Evolutionary conservation across 1,140 invertebrate genomes (phyloP).

Genomic region (Calephelis virginiensis): DNA sequence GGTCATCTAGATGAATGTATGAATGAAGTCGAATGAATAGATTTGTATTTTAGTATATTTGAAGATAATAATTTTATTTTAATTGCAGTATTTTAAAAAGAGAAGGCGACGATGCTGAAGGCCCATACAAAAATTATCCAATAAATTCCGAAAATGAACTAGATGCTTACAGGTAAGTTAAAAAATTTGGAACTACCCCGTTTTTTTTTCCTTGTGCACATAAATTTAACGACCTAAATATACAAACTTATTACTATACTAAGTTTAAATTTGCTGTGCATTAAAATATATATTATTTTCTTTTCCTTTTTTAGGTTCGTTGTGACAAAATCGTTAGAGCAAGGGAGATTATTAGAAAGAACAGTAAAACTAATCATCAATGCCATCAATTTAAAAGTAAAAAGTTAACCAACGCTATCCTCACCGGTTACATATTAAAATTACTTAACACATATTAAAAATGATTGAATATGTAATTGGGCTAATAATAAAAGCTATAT

Average conservation of each 20-base stretch:
- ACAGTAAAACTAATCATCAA: slow-evolving; percentile 29
- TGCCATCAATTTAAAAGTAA: slow-evolving; percentile 19
- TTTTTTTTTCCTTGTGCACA: no score
- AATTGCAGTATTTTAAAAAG: slow-evolving; percentile 24
- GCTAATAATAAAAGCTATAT: no score
- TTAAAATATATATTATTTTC: no score
- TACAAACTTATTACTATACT: not conserved
- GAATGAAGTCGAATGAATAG: not conserved
- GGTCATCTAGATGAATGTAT: not conserved
- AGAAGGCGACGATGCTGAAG: slow-evolving; percentile 8
- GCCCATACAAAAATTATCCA: slow-evolving; percentile 18
- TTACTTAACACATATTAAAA: no score
- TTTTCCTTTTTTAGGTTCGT: slow-evolving; percentile 38
- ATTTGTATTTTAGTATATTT: not conserved
- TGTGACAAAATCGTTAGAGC: slow-evolving; percentile 32
- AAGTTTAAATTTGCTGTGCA: not conserved
- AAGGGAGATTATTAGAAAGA: slow-evolving; percentile 35
- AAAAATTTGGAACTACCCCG: not conserved
- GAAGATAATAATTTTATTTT: not conserved
- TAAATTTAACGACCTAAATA: no score
- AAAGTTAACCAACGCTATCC: no score
- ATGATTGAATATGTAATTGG: no score
- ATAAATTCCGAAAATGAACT: slow-evolving; percentile 23
- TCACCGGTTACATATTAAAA: no score
- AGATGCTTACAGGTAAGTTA: slow-evolving; percentile 36